Conservation (phyloP, 2,113 vertebrate species). For the Microtus ochrogaster region DNA sequence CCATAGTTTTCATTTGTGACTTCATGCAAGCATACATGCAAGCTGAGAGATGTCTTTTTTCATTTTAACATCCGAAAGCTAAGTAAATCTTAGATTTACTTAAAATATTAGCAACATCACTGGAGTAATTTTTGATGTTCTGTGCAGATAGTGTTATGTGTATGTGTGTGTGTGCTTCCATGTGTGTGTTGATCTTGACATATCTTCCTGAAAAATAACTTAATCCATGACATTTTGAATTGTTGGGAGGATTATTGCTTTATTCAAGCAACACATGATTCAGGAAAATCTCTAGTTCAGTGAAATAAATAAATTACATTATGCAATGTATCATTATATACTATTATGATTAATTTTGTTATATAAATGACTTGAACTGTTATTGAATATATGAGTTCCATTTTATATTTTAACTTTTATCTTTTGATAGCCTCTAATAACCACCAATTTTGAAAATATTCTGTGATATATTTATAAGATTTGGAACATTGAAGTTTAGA, state of each 20-base stretch:
- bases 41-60: neutral
- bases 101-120: neutral
- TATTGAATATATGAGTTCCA: neutral
- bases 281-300: neutral
- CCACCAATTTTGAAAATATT: neutral
- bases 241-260: neutral
- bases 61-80: neutral
- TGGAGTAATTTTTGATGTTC: neutral
- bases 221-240: neutral
- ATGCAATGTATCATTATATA: neutral
- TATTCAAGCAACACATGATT: neutral
- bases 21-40: neutral
- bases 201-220: neutral
- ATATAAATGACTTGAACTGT: neutral
- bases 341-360: neutral
- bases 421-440: neutral
- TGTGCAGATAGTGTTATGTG: neutral
- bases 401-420: neutral
- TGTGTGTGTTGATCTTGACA: neutral
- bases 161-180: neutral
- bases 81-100: neutral
- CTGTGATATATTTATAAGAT: neutral
- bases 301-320: neutral
- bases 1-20: neutral
- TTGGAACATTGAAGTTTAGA: slow-evolving; percentile 14